Evolutionary conservation across 2,888 invertebrate genomes (phyloP).

Genomic region (Yponomeuta malinellus): DNA sequence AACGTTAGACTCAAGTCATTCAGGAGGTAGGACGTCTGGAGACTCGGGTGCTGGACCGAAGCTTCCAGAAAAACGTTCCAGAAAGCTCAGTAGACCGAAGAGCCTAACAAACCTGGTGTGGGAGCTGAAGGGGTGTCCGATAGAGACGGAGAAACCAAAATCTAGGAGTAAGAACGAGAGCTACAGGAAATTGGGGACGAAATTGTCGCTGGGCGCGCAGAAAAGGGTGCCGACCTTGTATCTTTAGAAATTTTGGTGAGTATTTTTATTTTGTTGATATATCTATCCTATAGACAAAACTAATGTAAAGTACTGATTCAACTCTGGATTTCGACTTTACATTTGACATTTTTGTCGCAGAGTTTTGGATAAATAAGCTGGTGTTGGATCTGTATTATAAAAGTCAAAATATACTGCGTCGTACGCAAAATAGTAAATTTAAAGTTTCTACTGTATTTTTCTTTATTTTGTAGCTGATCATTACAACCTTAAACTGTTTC

Average conservation of each 20-base stretch:
- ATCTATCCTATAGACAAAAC: no score
- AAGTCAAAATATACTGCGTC: no score
- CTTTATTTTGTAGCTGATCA: no score
- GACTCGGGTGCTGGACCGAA: conserved; percentile 87
- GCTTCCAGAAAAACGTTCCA: conserved; percentile 87
- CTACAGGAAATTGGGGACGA: conserved; percentile 70
- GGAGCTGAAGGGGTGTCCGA: conserved; percentile 78
- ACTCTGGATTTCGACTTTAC: no score
- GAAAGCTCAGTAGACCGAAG: conserved; percentile 87
- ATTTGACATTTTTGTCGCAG: no score
- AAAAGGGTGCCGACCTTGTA: conserved; percentile 76
- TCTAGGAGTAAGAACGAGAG: conserved; percentile 68
- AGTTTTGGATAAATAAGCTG: no score
- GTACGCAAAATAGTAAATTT: no score
- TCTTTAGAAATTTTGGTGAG: conserved; percentile 64
- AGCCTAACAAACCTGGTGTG: conserved; percentile 92
- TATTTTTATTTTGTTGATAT: conserved; percentile 17
- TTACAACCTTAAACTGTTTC: no score
- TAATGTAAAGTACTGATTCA: no score
- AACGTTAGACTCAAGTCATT: conserved; percentile 92
- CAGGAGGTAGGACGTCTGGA: conserved; percentile 89
- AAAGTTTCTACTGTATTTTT: no score
- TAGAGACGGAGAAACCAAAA: conserved; percentile 67
- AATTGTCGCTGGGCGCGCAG: conserved; percentile 69
- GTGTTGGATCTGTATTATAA: no score